A percentile compares a stretch with the other conserved stretches of the same genome.
Conservation (phyloP, 2,113 vertebrate genomes). For the Acrocephalus arundinaceus region DNA sequence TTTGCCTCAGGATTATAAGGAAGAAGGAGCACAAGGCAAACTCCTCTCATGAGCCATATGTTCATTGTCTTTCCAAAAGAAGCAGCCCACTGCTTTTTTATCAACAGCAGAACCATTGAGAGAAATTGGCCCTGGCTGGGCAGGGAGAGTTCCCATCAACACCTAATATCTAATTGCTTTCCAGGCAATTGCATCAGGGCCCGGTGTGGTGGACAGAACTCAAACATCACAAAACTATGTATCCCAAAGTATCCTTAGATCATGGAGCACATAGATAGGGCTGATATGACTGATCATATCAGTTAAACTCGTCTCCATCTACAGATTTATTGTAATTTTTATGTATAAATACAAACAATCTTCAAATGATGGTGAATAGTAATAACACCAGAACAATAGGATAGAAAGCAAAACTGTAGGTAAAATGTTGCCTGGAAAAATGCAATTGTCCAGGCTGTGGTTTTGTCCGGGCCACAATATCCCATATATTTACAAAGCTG, state of each 20-base stretch:
- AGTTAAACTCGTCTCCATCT: neutral
- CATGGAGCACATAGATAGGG: neutral
- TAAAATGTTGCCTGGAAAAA: neutral
- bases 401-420: neutral
- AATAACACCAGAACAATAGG: neutral
- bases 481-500: neutral
- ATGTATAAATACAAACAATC: neutral
- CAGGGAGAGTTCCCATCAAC: neutral
- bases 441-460: neutral
- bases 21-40: neutral
- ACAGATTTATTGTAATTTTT: neutral
- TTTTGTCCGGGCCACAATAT: neutral
- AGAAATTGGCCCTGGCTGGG: neutral
- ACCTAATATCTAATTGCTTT: neutral
- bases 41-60: neutral
- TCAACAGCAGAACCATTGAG: neutral
- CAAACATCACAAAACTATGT: neutral
- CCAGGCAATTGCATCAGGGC: neutral
- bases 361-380: neutral
- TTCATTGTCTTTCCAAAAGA: neutral
- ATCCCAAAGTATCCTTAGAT: neutral
- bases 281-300: neutral
- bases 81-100: neutral
- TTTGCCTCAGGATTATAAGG: constrained; percentile 15
- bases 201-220: neutral